phyloP scores from a whole-genome alignment of 2,113 vertebrate species.

The Leptocoma aspasia region DNA sequence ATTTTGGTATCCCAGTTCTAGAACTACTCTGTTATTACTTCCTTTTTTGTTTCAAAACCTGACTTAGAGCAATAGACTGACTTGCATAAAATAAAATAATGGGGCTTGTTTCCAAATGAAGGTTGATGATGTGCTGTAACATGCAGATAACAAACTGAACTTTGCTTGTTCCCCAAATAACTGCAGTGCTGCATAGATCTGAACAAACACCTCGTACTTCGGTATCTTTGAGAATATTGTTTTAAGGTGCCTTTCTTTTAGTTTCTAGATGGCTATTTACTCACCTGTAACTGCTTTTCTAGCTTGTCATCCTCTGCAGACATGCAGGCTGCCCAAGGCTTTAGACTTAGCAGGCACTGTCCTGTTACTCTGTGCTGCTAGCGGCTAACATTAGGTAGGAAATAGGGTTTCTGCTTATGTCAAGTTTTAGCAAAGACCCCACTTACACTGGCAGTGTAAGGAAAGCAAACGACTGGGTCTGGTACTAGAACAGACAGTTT shows the following conservation, averaged over 20 bases:
- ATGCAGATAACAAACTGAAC: neutral
- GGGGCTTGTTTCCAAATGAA: neutral
- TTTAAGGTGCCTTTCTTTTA: neutral
- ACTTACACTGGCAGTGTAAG: neutral
- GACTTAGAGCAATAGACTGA: neutral
- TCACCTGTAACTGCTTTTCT: fast-evolving
- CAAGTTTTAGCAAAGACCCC: neutral
- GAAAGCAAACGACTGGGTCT: neutral
- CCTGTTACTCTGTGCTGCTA: neutral
- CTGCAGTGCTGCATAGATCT: neutral
- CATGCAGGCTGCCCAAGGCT: neutral
- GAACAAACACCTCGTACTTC: neutral
- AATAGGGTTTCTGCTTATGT: neutral
- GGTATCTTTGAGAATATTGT: neutral
- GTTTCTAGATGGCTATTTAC: neutral
- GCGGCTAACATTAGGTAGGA: neutral
- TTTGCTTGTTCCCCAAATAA: neutral
- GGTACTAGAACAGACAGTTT: neutral
- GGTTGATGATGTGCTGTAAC: neutral
- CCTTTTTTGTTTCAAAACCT: neutral
- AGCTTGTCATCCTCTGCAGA: neutral
- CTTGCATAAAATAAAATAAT: neutral
- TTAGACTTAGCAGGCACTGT: neutral
- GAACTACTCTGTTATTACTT: neutral
- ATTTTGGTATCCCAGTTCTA: neutral